These are phyloP conservation scores for Myrmecophaga tridactyla DNA, from an alignment of 2,113 vertebrate genomes.

Conservation along the genomic window DNA sequence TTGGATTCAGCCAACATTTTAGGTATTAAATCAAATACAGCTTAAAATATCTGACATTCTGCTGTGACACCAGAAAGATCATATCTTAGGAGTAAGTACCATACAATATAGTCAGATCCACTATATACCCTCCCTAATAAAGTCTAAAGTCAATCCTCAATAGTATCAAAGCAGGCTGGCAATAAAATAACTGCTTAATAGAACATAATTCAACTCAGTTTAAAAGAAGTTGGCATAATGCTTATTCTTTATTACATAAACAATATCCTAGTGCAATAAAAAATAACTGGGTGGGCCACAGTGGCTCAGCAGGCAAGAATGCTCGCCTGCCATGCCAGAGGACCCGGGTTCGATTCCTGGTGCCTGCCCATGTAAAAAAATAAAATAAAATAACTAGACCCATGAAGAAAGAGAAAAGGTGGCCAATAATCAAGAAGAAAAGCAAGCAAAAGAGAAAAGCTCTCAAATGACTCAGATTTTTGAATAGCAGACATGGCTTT, in stretches of 20 bases:
- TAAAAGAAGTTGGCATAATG: background rate
- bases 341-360: too few species aligned
- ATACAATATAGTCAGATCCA: background rate
- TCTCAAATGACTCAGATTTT: background rate
- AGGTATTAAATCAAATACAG: too few species aligned
- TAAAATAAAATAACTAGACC: background rate
- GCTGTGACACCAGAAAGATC: background rate
- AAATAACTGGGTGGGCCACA: too few species aligned
- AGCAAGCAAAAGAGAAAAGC: background rate
- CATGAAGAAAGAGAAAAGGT: background rate
- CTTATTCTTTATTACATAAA: background rate
- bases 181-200: background rate
- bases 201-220: background rate
- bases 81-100: background rate
- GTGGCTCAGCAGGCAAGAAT: too few species aligned
- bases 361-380: too few species aligned
- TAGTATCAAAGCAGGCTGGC: background rate
- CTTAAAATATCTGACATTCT: background rate
- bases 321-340: too few species aligned
- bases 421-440: background rate
- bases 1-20: background rate
- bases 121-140: background rate
- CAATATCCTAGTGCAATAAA: background rate
- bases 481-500: background rate
- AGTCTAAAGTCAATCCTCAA: background rate